Evolutionary conservation across 2,113 vertebrate species (phyloP).

Genomic region (Anser cygnoides): DNA sequence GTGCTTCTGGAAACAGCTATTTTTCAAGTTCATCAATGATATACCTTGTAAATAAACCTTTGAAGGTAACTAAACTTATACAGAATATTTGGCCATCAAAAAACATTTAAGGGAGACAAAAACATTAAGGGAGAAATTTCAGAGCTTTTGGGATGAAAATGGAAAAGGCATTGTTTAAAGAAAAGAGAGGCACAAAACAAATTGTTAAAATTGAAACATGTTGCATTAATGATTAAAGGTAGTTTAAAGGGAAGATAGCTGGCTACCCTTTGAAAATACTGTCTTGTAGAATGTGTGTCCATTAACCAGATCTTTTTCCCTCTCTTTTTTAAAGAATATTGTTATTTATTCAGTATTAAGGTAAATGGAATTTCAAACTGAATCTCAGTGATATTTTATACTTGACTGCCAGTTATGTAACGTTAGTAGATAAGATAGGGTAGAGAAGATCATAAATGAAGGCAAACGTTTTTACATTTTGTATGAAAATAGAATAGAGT

Average conservation of each 20-base stretch:
- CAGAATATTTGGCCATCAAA: neutral
- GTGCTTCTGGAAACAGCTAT: neutral
- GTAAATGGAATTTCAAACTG: neutral
- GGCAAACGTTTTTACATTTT: neutral
- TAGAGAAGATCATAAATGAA: neutral
- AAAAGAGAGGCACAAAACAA: neutral
- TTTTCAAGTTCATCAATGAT: neutral
- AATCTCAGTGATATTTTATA: neutral
- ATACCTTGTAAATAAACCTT: neutral
- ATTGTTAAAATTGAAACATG: neutral
- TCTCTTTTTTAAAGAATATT: neutral
- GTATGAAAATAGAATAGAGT: neutral
- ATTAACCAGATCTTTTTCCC: neutral
- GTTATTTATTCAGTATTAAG: neutral
- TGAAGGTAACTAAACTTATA: neutral
- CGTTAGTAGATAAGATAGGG: neutral
- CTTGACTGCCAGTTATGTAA: neutral
- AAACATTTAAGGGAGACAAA: neutral
- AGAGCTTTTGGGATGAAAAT: neutral
- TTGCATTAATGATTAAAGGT: neutral
- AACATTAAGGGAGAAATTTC: neutral
- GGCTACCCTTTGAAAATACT: neutral
- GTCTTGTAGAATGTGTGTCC: neutral
- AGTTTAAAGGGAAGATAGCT: neutral
- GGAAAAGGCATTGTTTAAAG: neutral